Evolutionary conservation across 2,888 invertebrate genomes (phyloP).

Genomic region (Lepas anatifera): DNA sequence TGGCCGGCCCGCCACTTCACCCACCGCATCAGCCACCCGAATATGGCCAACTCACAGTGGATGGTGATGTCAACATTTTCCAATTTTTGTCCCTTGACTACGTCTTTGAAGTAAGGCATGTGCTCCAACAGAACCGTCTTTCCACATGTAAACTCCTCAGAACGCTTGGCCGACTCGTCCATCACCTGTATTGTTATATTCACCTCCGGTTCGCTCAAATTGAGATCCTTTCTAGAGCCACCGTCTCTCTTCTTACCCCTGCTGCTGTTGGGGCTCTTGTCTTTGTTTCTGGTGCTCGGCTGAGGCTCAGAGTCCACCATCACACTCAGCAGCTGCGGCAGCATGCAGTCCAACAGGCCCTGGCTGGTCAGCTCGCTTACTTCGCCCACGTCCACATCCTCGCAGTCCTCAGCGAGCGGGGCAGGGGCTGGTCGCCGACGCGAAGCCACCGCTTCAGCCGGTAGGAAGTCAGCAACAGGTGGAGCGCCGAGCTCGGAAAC

Average conservation of each 20-base stretch:
- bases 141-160: conserved; percentile 78
- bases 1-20: conserved; percentile 57
- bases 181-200: conserved; percentile 78
- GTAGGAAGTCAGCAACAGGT: neutral
- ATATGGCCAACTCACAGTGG: conserved; percentile 89
- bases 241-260: neutral
- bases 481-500: neutral
- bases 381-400: neutral
- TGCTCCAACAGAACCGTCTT: conserved; percentile 73
- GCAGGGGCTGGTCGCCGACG: neutral
- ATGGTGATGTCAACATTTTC: conserved; percentile 94
- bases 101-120: conserved; percentile 91
- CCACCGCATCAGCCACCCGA: conserved; percentile 94
- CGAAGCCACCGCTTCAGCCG: neutral
- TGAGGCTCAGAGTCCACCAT: neutral
- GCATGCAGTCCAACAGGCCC: neutral
- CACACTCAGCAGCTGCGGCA: neutral
- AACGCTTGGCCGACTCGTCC: conserved; percentile 76
- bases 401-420: neutral
- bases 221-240: neutral
- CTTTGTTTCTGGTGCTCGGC: neutral
- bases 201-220: neutral
- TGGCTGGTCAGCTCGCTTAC: neutral
- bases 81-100: conserved; percentile 50
- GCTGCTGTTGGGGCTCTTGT: neutral